phyloP scores from a whole-genome alignment of 2,797 vertebrate species.

The Hippopotamyrus pictus region DNA sequence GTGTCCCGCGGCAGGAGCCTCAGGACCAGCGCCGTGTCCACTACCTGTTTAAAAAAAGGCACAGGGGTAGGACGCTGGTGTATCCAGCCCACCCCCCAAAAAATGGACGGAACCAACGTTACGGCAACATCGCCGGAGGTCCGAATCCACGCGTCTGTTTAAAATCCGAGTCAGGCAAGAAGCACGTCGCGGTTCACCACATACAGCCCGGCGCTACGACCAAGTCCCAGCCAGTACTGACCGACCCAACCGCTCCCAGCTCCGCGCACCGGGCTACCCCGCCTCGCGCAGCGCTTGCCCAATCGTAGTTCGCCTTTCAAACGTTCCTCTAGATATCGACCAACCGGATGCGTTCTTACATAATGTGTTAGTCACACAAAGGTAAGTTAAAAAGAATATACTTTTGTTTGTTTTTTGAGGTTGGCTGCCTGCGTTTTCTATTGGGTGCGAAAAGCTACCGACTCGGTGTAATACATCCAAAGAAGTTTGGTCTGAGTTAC shows the following conservation, averaged over 20 bases:
- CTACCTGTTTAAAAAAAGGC: constrained; percentile 38
- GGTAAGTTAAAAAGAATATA: neutral
- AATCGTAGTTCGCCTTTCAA: constrained; percentile 51
- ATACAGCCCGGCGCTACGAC: constrained; percentile 11
- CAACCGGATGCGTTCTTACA: constrained; percentile 51
- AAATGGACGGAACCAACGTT: neutral
- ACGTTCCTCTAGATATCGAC: constrained; percentile 37
- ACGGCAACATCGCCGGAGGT: neutral
- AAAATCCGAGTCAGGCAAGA: neutral
- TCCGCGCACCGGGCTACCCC: constrained; percentile 51
- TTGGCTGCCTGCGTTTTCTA: neutral
- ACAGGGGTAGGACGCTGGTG: constrained; percentile 31
- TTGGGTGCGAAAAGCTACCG: neutral
- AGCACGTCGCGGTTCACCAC: constrained; percentile 36
- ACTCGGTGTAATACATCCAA: neutral
- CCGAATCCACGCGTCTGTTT: neutral
- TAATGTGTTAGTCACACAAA: constrained; percentile 11
- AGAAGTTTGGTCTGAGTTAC: neutral
- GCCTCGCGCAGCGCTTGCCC: constrained; percentile 44
- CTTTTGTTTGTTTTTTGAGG: constrained; percentile 8
- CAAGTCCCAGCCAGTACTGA: neutral
- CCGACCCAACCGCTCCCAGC: neutral
- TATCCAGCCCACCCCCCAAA: neutral
- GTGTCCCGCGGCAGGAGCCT: neutral
- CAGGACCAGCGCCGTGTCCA: neutral